A percentile compares a stretch with the other conserved stretches of the same genome.
Conservation (phyloP, 2,797 vertebrate genomes). For the Semotilus atromaculatus region DNA sequence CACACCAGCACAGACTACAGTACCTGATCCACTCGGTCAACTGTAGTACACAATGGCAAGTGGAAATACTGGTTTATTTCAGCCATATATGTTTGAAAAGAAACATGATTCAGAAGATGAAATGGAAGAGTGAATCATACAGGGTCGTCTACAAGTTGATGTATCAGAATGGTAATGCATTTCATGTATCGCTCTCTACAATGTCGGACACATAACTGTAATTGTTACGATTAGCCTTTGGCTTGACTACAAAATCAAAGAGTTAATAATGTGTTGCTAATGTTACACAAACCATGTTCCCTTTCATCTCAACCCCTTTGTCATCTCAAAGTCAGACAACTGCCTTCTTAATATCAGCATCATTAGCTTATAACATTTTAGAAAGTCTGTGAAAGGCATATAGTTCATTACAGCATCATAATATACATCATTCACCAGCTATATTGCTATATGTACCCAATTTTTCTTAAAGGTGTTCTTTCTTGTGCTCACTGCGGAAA, state of each 20-base stretch:
- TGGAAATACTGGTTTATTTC: not conserved
- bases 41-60: not conserved
- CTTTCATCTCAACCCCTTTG: too few relatives aligned
- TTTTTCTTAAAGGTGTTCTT: not conserved
- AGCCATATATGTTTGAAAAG: not conserved
- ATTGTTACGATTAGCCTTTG: not conserved
- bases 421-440: too few relatives aligned
- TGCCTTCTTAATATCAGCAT: not conserved
- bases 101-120: not conserved
- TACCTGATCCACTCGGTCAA: not conserved
- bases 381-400: not conserved
- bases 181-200: not conserved
- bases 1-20: not conserved
- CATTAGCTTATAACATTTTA: not conserved
- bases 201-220: not conserved
- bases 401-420: too few relatives aligned
- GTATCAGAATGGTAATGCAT: not conserved
- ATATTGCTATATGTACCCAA: not conserved
- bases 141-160: not conserved
- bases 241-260: not conserved
- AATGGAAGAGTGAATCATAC: not conserved
- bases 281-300: not conserved
- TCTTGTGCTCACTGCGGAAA: too few relatives aligned
- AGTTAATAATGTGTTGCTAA: not conserved
- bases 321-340: not conserved